phyloP scores from a whole-genome alignment of 2,888 invertebrate species.

The Schizotus pectinicornis region DNA sequence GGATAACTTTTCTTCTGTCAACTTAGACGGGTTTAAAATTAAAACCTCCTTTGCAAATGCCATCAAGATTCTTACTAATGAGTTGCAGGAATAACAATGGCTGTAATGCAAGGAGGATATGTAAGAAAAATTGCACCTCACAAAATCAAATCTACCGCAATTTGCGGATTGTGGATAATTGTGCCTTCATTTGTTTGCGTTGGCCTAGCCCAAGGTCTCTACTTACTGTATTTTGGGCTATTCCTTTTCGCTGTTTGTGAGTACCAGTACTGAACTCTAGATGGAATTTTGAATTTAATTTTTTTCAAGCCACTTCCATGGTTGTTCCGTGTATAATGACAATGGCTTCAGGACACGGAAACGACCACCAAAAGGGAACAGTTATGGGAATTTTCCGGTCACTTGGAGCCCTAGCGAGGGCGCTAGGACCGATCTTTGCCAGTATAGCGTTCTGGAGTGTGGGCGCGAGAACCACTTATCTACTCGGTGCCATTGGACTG shows the following conservation, averaged over 20 bases:
- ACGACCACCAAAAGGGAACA: conserved; percentile 84
- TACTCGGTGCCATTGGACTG: conserved; percentile 77
- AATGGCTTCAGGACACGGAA: conserved; percentile 84
- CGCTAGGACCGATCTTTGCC: conserved; percentile 88
- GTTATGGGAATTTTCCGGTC: conserved; percentile 94
- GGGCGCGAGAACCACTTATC: conserved; percentile 83
- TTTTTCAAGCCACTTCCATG: conserved; percentile 77
- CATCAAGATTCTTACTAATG: background rate
- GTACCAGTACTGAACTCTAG: conserved; percentile 52
- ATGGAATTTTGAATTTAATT: no score
- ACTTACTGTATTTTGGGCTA: conserved; percentile 80
- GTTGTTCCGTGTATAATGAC: conserved; percentile 96
- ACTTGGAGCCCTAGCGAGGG: conserved; percentile 91
- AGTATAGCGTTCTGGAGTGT: conserved; percentile 92
- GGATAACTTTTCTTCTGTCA: no score
- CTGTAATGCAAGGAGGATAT: conserved; percentile 86
- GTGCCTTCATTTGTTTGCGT: conserved; percentile 87
- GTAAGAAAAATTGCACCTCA: conserved; percentile 79
- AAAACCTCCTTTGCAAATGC: no score
- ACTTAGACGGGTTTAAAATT: no score
- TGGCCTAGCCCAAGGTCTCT: conserved; percentile 70
- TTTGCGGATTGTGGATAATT: conserved; percentile 80
- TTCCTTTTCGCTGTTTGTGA: conserved; percentile 89
- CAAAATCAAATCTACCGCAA: conserved; percentile 73
- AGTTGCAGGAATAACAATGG: conserved; percentile 78